Conservation (phyloP, 1,140 invertebrate genomes). For the Macrotrachela quadricornifera region DNA sequence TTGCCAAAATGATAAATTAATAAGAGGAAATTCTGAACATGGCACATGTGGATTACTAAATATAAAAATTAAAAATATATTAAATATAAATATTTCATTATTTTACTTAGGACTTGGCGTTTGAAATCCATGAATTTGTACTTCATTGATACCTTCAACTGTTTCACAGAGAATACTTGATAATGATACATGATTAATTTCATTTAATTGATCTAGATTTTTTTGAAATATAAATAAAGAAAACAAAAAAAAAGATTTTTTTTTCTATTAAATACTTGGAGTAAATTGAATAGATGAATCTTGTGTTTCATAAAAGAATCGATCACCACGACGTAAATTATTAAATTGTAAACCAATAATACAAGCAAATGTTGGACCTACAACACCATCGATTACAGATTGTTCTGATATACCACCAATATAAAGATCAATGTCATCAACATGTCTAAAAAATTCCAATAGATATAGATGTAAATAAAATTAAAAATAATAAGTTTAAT, state of each 20-base stretch:
- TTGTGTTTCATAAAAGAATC: slow-evolving; percentile 76
- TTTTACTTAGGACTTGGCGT: too few species aligned
- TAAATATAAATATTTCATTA: too few species aligned
- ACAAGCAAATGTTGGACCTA: slow-evolving; percentile 83
- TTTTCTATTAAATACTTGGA: slow-evolving; percentile 15
- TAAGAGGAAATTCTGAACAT: too few species aligned
- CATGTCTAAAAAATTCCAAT: slow-evolving; percentile 10
- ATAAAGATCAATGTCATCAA: slow-evolving; percentile 13
- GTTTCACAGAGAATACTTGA: slow-evolving; percentile 3
- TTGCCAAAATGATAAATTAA: too few species aligned
- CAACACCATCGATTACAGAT: slow-evolving; percentile 55
- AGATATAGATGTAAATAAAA: slow-evolving; percentile 5
- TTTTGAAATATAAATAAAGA: too few species aligned
- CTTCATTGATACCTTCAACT: background rate
- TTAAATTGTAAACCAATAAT: slow-evolving; percentile 76
- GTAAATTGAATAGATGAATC: slow-evolving; percentile 47
- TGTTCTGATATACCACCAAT: slow-evolving; percentile 54
- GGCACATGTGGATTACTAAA: too few species aligned
- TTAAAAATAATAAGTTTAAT: background rate
- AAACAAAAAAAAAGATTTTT: too few species aligned
- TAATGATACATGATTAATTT: background rate
- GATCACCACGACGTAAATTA: slow-evolving; percentile 63
- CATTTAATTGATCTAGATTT: slow-evolving; percentile 3
- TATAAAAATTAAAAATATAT: too few species aligned
- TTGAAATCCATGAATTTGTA: background rate